These are phyloP conservation scores for Ooceraea biroi DNA, from an alignment of 1,140 invertebrate species.

Conservation along the genomic window DNA sequence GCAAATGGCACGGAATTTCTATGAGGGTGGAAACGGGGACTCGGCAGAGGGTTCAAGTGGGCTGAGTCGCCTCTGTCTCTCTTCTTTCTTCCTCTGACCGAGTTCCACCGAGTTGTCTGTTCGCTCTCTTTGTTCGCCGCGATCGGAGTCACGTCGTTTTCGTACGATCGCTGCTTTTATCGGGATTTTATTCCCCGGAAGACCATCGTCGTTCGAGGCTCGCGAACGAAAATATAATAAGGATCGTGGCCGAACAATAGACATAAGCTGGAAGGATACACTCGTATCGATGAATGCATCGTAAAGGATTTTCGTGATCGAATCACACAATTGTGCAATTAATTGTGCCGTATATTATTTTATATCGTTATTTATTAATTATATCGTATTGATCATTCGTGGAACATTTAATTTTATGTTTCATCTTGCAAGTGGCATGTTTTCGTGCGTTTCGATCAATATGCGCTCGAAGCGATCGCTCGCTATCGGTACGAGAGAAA, in stretches of 20 bases:
- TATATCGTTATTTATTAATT: not conserved
- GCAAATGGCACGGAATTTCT: conserved; percentile 76
- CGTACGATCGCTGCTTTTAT: conserved; percentile 58
- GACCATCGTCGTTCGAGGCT: not conserved
- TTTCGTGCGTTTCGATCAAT: conserved; percentile 19
- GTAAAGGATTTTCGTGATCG: not conserved
- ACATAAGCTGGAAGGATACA: not conserved
- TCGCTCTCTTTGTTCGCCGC: conserved; percentile 33
- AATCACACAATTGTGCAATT: too few species aligned
- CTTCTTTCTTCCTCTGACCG: conserved; percentile 4
- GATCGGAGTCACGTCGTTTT: conserved; percentile 52
- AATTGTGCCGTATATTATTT: too few species aligned
- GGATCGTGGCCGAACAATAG: not conserved
- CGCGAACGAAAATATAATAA: not conserved
- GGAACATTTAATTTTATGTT: conserved; percentile 5
- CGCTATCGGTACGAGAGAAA: not conserved
- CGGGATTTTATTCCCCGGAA: conserved; percentile 47
- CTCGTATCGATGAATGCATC: not conserved
- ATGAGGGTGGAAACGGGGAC: conserved; percentile 66
- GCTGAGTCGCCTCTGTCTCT: not conserved
- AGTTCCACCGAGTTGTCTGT: not conserved
- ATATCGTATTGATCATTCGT: not conserved
- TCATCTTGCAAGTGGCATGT: not conserved
- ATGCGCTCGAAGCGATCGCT: not conserved
- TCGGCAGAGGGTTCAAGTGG: conserved; percentile 12